Evolutionary conservation across 2,888 invertebrate genomes (phyloP).

Genomic region (Oscheius sp.): DNA sequence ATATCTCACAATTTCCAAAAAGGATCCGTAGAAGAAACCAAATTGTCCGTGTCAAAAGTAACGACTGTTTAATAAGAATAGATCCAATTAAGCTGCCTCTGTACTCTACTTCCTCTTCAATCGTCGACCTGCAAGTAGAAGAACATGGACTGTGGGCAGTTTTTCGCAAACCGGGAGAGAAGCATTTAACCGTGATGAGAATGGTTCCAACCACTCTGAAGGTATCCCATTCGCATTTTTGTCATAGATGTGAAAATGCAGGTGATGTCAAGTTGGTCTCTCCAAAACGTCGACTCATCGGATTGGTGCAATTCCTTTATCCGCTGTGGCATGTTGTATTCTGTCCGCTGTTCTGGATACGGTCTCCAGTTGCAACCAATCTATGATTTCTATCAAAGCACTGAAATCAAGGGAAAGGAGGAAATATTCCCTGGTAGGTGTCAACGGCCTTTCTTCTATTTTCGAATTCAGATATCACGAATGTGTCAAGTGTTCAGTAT

Average conservation of each 20-base stretch:
- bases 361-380: slow-evolving; percentile 38
- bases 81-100: slow-evolving; percentile 41
- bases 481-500: slow-evolving; percentile 46
- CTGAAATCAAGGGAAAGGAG: slow-evolving; percentile 42
- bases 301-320: slow-evolving; percentile 52
- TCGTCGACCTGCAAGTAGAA: slow-evolving; percentile 91
- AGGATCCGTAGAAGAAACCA: slow-evolving; percentile 18
- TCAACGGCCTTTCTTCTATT: not conserved
- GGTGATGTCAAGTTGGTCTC: slow-evolving; percentile 43
- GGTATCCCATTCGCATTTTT: slow-evolving; percentile 34
- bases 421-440: slow-evolving; percentile 36
- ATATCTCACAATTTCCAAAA: slow-evolving; percentile 41
- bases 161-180: slow-evolving; percentile 76
- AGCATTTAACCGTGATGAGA: slow-evolving; percentile 46
- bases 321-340: slow-evolving; percentile 48
- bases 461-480: not conserved
- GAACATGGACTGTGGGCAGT: slow-evolving; percentile 97
- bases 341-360: slow-evolving; percentile 40
- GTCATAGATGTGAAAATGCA: slow-evolving; percentile 9
- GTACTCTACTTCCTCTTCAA: slow-evolving; percentile 72
- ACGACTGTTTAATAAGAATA: not conserved
- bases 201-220: slow-evolving; percentile 39
- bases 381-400: slow-evolving; percentile 51
- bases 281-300: slow-evolving; percentile 31
- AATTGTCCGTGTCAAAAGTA: slow-evolving; percentile 2